phyloP scores from a whole-genome alignment of 2,113 vertebrate species.

The Macquaria australasica region DNA sequence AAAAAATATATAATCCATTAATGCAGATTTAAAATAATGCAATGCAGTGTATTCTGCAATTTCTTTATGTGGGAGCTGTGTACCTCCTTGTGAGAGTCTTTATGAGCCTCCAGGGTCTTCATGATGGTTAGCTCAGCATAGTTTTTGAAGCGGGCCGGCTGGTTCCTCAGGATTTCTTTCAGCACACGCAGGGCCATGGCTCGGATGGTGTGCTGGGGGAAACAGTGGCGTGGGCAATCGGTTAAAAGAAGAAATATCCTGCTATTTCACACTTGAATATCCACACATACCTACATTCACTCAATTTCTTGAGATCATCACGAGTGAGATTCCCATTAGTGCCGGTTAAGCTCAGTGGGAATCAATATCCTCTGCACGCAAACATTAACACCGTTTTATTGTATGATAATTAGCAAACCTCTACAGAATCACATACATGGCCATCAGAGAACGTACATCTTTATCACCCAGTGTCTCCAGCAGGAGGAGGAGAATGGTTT shows the following conservation, averaged over 20 bases:
- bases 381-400: not conserved
- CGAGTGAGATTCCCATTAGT: not conserved
- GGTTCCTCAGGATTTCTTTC: constrained; percentile 96
- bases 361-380: not conserved
- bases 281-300: not conserved
- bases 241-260: not conserved
- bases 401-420: not conserved
- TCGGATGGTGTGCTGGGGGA: constrained; percentile 93
- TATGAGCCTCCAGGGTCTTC: constrained; percentile 99
- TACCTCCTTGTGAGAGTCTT: constrained; percentile 99
- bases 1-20: too few species aligned
- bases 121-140: constrained; percentile 98
- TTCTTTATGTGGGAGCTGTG: not conserved
- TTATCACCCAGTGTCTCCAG: constrained; percentile 98
- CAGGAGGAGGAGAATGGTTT: constrained; percentile 96
- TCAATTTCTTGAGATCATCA: not conserved
- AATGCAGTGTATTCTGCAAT: too few species aligned
- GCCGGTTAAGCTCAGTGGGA: not conserved
- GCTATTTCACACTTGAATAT: not conserved
- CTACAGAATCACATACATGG: not conserved
- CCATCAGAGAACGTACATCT: constrained; percentile 85
- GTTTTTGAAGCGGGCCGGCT: constrained; percentile 97
- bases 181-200: constrained; percentile 94
- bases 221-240: not conserved
- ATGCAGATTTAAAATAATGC: not conserved